These are phyloP conservation scores for Leptinotarsa defecta DNA, from an alignment of 1,140 invertebrate species.

Conservation along the genomic window DNA sequence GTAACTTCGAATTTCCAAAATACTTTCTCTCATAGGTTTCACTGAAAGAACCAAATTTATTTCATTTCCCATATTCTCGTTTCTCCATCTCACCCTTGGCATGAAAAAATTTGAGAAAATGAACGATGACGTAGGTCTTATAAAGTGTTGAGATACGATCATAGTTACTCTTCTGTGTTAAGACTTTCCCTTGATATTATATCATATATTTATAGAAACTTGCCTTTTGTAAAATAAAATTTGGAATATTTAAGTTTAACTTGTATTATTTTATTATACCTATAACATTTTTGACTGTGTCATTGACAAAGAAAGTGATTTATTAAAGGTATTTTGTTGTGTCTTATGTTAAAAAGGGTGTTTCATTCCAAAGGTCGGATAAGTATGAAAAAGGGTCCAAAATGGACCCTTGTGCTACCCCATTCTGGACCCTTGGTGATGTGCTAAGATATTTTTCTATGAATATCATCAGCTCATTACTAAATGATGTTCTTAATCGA, in stretches of 20 bases:
- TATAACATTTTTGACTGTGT: too few species aligned
- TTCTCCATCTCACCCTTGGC: background rate
- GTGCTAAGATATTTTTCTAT: too few species aligned
- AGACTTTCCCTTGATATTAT: background rate
- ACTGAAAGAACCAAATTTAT: constrained; percentile 2
- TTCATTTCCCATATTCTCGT: background rate
- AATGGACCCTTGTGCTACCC: too few species aligned
- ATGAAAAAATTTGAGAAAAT: background rate
- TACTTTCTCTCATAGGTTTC: constrained; percentile 6
- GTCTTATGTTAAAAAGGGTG: too few species aligned
- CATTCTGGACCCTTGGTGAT: too few species aligned
- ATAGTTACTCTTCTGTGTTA: background rate
- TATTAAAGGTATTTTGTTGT: too few species aligned
- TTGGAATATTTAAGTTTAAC: constrained; percentile 1
- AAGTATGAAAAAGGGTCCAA: too few species aligned
- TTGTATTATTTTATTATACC: background rate
- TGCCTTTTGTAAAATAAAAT: constrained; percentile 3
- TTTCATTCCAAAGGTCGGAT: too few species aligned
- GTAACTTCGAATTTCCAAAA: background rate
- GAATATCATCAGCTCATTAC: too few species aligned
- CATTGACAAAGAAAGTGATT: too few species aligned
- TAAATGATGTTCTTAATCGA: too few species aligned
- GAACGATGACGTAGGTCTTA: background rate
- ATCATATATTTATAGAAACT: constrained; percentile 7
- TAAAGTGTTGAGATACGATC: background rate